Base-by-base conservation (phyloP, 1,140 invertebrate species). In the Magallana ariakensis region DNA sequence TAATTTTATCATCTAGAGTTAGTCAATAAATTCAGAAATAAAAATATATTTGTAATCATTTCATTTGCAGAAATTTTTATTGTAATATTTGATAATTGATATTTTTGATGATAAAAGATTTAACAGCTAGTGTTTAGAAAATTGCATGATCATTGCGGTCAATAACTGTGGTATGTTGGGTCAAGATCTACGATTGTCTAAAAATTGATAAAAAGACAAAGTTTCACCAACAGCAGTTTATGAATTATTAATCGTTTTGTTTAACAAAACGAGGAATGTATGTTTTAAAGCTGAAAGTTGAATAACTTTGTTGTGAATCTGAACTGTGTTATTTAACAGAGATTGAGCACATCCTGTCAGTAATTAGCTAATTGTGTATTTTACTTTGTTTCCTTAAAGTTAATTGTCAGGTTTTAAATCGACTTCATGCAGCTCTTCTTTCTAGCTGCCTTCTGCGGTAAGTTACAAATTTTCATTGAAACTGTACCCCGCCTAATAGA, bases 351-450 rank as follows among this genome's bases (percentile, higher is more conserved):
- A 26, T 75, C 66, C 19, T 75, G 66, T 33, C 19, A 33, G 19
- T 26, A 75, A 75, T 75, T 75, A 75, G 66, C 66, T 13, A 60
- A 75, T 33, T 75, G 22, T 22, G 33, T 26, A 26, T 33, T 75
- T 26, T 26, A 75, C 16, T 19, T n/a, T 13, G 22, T 75, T 75
- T 75, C 66, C 22, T 75, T 9, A 26, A 9, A 75, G 9, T 75
- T 26, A 26, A 66, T 33, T 75, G 26, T 13, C 66, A 75, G 66
- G 11, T 75, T 22, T n/a, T 22, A 10, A 3, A 10, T 26, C 10
- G 10, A 75, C 66, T 75, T 11, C 66, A 75, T 19, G 66, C 6
- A 10, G 33, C 33, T 75, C 22, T 33, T 75, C 15, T n/a, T 62
- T 62, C 19, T 75, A 75, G 33, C 33, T 46, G 33, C 33, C 33